Evolutionary conservation across 2,797 vertebrate species (phyloP), one percentile per base, ranked within the genome.

Genomic region (Cebuella pygmaea): DNA sequence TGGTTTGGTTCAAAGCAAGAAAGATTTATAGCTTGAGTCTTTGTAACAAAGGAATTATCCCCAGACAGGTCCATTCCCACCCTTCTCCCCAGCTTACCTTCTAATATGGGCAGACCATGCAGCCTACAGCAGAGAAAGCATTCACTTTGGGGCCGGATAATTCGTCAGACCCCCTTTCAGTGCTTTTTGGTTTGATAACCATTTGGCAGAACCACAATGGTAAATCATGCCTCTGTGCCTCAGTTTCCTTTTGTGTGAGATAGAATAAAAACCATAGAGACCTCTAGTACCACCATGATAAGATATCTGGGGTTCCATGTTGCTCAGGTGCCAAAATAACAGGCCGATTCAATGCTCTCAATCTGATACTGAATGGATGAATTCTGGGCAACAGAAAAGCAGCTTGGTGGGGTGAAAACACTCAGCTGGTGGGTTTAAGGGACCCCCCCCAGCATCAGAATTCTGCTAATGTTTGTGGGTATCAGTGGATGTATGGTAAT

Each of bases 1-100:
- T 19, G 44, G 46, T 85, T 59, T 13, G 15, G 22, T 79, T 88
- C n/a, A 87, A 72, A 96, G 84, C 39, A 55, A 41, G 0, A 2
- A 30, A 36, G 4, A 59, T 27, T 92, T 92, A 39, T 11, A 46
- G 79, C 17, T 20, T 0, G 3, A 74, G 55, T 92, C 36, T 70
- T 78, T 48, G 17, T 36, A 75, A 83, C 94, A 83, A 92, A 95
- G 72, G 75, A 44, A 61, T 87, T 72, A 57, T 19, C 86, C 64
- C 90, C 5, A 1, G 39, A 44, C 87, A 24, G 61, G 44, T 50
- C 10, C 46, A 7, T 33, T 48, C 3, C 17, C 15, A 4, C 26
- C 27, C 15, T 3, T 27, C 19, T 5, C 19, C 30, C 15, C 17
- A 20, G 30, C 30, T 67, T 50, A 85, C 36, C 88, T 94, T 59